Evolutionary conservation across 2,888 invertebrate species (phyloP), one percentile per base, ranked within the genome.

Genomic region (Tridacna gigas): DNA sequence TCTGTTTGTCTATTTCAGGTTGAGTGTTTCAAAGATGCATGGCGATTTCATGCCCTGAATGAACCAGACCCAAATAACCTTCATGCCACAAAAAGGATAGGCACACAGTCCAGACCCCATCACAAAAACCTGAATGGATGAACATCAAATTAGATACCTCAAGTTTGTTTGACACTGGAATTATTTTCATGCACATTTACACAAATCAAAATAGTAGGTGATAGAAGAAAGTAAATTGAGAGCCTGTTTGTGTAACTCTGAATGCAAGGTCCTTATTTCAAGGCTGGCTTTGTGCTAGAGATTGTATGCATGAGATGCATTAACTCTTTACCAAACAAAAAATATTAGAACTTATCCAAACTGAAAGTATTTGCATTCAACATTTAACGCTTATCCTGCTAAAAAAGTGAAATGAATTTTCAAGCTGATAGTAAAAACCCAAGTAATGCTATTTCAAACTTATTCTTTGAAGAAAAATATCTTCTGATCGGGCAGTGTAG

Each of bases 21-120:
- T 20, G 88, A 88, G 15, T 73, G 69, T n/a, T 88, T 88, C 76
- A 85, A 77, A 47, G 61, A 67, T 22, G 82, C 88, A 25, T 88
- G 88, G 88, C 79, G 82, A 47, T 88, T 88, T 63, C 88, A 88
- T 74, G 88, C 88, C 48, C 76, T 88, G 9, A 85, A 83, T 45
- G 77, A 82, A 60, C 83, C 78, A 47, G 88, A 88, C 26, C 82
- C 83, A 4, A 83, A 82, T 60, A 88, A 88, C 76, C 61, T 65
- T 15, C 66, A 79, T 45, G 85, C 88, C 22, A 69, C 69, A 37
- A 88, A 86, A 48, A 74, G 88, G 71, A 81, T 83, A 3, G 88
- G 88, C 20, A 85, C 88, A 28, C 85, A 85, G 48, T 81, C 83
- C 37, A 81, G 88, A 77, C 47, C 79, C 20, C 88, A 88, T 76